These are phyloP conservation scores for Mamestra brassicae DNA, from an alignment of 2,888 invertebrate genomes.

Conservation along the genomic window DNA sequence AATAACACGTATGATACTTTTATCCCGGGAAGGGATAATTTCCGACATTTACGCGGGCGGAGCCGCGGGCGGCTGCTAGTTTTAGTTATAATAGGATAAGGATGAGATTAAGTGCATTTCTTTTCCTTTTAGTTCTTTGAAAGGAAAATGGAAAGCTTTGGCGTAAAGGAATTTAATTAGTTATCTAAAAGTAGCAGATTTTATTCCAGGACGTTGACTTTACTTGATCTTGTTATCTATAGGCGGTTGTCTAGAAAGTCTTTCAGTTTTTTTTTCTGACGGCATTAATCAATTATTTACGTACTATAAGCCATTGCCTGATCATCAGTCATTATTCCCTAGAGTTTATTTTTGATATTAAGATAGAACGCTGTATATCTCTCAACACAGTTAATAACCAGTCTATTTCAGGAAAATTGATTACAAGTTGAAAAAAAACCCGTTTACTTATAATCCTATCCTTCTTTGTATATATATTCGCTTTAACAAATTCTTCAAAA, in stretches of 20 bases:
- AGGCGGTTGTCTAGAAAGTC: no score
- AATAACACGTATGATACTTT: no score
- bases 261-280: not conserved
- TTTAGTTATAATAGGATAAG: slow-evolving; percentile 5
- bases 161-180: slow-evolving; percentile 26
- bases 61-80: not conserved
- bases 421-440: slow-evolving; percentile 17
- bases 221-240: not conserved
- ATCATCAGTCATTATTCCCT: not conserved
- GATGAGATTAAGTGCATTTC: slow-evolving; percentile 16
- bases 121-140: slow-evolving; percentile 12
- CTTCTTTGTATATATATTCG: slow-evolving; percentile 21
- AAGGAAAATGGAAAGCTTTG: slow-evolving; percentile 39
- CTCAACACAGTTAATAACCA: not conserved
- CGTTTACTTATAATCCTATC: slow-evolving; percentile 23
- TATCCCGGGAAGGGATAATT: no score
- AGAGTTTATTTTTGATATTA: not conserved
- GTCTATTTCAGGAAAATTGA: slow-evolving; percentile 7
- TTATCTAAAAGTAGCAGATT: not conserved
- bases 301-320: not conserved
- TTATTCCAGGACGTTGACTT: slow-evolving; percentile 5
- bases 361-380: slow-evolving; percentile 1
- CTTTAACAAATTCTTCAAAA: slow-evolving; percentile 31
- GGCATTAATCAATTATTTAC: not conserved
- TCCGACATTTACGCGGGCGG: no score